A percentile compares a stretch with the other conserved stretches of the same genome.
Evolutionary conservation across 2,797 vertebrate species (phyloP).

Genomic region (Mormyrops attenuatus): DNA sequence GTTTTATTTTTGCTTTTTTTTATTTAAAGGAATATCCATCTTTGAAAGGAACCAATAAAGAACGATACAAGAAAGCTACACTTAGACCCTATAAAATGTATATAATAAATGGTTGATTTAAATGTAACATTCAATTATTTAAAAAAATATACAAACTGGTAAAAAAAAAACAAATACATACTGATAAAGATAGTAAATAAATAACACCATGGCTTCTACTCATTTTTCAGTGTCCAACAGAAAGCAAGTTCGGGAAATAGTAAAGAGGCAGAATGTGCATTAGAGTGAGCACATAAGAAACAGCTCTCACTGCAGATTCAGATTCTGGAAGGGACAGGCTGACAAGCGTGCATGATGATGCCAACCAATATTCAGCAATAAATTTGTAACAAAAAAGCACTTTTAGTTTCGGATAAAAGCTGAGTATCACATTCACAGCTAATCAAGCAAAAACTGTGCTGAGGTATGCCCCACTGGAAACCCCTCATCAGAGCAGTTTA

Average conservation of each 20-base stretch:
- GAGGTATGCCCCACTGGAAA: background rate
- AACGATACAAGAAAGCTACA: background rate
- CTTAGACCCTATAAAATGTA: background rate
- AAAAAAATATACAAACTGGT: background rate
- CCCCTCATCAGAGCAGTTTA: background rate
- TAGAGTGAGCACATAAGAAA: background rate
- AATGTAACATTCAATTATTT: background rate
- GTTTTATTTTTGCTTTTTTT: background rate
- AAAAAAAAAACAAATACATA: background rate
- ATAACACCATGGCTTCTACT: background rate
- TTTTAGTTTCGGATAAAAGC: background rate
- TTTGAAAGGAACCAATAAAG: background rate
- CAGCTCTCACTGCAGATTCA: background rate
- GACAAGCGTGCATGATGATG: background rate
- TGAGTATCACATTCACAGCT: background rate
- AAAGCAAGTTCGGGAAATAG: background rate
- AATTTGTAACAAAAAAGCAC: background rate
- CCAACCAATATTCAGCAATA: background rate
- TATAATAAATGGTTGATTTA: background rate
- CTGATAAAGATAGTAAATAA: background rate
- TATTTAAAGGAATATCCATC: background rate
- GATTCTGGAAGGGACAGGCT: background rate
- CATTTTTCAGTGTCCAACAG: background rate
- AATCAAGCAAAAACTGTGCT: constrained; percentile 4
- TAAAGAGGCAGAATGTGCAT: background rate